Conservation (phyloP, 1,140 invertebrate genomes). For the Calephelis virginiensis region DNA sequence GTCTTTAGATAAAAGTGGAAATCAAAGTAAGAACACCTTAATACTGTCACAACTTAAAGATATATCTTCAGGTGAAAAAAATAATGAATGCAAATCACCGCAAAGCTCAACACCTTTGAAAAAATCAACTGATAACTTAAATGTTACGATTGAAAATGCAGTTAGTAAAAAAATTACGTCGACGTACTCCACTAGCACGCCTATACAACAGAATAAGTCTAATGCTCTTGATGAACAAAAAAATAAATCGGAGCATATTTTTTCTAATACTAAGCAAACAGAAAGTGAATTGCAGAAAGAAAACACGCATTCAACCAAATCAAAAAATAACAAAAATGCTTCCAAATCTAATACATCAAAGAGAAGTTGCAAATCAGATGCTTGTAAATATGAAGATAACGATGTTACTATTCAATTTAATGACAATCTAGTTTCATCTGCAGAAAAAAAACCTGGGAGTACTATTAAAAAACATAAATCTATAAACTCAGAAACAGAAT, state of each 20-base stretch:
- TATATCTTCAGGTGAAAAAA: conserved; percentile 38
- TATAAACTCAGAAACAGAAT: conserved; percentile 39
- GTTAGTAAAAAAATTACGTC: conserved; percentile 48
- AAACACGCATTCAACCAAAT: neutral
- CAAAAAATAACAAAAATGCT: too few relatives aligned
- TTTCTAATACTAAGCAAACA: conserved; percentile 3
- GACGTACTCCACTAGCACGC: conserved; percentile 59
- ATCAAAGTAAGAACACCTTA: conserved; percentile 59
- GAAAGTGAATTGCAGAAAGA: conserved; percentile 5
- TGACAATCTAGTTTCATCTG: neutral
- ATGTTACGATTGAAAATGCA: conserved; percentile 42
- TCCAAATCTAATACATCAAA: neutral
- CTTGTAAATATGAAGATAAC: neutral
- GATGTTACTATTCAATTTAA: neutral
- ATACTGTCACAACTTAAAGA: conserved; percentile 61
- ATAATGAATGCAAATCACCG: conserved; percentile 40
- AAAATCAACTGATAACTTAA: conserved; percentile 39
- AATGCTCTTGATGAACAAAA: conserved; percentile 33
- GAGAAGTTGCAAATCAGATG: neutral
- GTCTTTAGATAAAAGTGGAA: conserved; percentile 40
- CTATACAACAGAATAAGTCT: conserved; percentile 55
- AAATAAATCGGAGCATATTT: conserved; percentile 49
- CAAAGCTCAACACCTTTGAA: conserved; percentile 36
- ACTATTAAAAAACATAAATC: neutral
- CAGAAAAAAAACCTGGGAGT: neutral